Conservation (phyloP, 2,797 vertebrate genomes). For the Cheirogaleus major region DNA sequence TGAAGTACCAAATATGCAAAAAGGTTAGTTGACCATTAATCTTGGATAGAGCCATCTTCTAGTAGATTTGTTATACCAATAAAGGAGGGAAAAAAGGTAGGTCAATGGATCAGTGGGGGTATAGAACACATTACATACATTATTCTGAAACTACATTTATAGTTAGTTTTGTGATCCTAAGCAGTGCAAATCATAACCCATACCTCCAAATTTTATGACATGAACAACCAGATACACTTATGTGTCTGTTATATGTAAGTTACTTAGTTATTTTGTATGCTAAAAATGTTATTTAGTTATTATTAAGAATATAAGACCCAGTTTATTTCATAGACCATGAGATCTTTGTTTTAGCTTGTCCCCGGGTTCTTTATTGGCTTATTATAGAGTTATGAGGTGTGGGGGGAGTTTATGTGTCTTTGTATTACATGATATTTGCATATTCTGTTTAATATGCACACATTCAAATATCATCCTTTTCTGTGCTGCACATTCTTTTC, state of each 20-base stretch:
- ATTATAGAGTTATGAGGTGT: not conserved
- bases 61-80: not conserved
- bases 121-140: not conserved
- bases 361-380: not conserved
- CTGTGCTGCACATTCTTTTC: not conserved
- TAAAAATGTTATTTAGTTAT: not conserved
- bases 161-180: not conserved
- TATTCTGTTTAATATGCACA: not conserved
- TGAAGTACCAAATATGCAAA: not conserved
- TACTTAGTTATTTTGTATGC: not conserved
- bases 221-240: not conserved
- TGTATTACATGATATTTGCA: not conserved
- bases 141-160: not conserved
- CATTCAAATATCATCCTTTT: conserved; percentile 18
- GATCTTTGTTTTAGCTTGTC: not conserved
- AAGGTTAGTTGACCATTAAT: not conserved
- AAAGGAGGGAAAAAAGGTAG: not conserved
- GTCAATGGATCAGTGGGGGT: not conserved
- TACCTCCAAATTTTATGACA: not conserved
- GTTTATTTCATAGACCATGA: not conserved
- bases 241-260: not conserved
- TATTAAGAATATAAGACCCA: not conserved
- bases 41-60: not conserved
- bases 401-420: not conserved
- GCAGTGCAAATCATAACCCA: not conserved